Percentiles rank a stretch among this genome's conserved stretches.
Conservation (phyloP, 2,113 vertebrate species). For the Hystrix cristata region DNA sequence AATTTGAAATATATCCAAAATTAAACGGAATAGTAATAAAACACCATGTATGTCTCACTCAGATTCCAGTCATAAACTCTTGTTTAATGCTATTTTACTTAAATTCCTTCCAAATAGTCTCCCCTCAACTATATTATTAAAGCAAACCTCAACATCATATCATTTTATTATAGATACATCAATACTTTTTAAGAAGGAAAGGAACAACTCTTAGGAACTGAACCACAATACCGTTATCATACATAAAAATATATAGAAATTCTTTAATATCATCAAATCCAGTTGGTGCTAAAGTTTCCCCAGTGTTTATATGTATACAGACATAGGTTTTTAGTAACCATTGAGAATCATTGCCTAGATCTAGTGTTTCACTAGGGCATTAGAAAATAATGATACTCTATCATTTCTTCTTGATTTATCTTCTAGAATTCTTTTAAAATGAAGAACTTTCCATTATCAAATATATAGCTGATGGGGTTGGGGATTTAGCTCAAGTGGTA, state of each 20-base stretch:
- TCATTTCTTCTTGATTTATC: not conserved
- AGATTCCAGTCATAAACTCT: not conserved
- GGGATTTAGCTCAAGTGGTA: too few species aligned
- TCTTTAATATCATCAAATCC: not conserved
- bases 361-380: not conserved
- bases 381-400: not conserved
- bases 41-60: not conserved
- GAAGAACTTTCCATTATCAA: not conserved
- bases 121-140: not conserved
- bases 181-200: slow-evolving; percentile 1
- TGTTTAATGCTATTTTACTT: not conserved
- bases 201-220: not conserved
- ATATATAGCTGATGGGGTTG: not conserved
- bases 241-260: not conserved
- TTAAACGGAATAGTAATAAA: not conserved
- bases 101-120: not conserved
- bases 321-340: not conserved
- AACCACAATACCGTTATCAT: not conserved
- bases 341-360: not conserved
- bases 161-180: not conserved
- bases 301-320: not conserved
- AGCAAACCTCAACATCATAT: not conserved
- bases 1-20: not conserved
- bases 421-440: not conserved
- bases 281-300: not conserved